Conservation (phyloP, 2,888 invertebrate genomes). For the Rapana venosa region DNA sequence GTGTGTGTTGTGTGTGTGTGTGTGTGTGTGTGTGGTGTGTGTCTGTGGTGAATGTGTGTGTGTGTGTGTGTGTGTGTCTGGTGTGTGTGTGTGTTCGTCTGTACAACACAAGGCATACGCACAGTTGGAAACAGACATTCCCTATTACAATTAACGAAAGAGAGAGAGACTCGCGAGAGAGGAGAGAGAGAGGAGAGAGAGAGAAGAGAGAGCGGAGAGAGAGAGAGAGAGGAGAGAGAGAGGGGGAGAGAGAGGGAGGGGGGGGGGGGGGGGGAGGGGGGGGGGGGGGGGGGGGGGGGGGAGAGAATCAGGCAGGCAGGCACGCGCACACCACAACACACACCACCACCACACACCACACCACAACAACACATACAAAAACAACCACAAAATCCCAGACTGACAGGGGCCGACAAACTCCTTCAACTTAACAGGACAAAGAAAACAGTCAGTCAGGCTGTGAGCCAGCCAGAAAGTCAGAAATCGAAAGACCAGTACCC, state of each 20-base stretch:
- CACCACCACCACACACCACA: too few species aligned
- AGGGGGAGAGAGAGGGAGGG: too few species aligned
- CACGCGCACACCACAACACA: too few species aligned
- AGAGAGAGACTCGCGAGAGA: background rate
- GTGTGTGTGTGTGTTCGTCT: background rate
- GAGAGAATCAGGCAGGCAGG: background rate
- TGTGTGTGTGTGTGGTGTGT: background rate
- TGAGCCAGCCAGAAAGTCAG: background rate
- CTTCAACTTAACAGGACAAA: background rate
- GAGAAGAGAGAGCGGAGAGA: too few species aligned
- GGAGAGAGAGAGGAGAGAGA: constrained; percentile 9
- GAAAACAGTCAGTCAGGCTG: too few species aligned
- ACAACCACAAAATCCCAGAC: background rate
- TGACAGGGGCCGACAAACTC: background rate
- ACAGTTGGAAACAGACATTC: too few species aligned
- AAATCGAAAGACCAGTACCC: constrained; percentile 58
- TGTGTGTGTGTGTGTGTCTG: background rate
- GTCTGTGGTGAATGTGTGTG: background rate
- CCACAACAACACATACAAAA: background rate
- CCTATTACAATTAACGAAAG: too few species aligned
- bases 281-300: too few species aligned
- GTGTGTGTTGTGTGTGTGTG: background rate
- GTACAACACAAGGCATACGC: background rate
- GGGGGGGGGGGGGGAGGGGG: too few species aligned
- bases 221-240: too few species aligned